These are phyloP conservation scores for Sinhomidia bicolor DNA, from an alignment of 2,888 invertebrate genomes.

Conservation along the genomic window DNA sequence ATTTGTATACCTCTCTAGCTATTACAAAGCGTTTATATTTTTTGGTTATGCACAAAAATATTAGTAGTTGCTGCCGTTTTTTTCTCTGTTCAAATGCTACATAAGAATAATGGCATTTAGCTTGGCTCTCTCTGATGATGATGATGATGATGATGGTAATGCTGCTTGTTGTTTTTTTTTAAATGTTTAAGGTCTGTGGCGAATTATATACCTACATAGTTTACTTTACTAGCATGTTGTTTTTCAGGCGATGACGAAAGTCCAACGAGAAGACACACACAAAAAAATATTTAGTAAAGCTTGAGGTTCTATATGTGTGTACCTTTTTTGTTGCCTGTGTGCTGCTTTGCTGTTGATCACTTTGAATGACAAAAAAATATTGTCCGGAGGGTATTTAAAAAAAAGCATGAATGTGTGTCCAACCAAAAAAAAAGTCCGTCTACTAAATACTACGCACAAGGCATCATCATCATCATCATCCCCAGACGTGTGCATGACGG, in stretches of 20 bases:
- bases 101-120: conserved; percentile 36
- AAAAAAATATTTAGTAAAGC: too few relatives aligned
- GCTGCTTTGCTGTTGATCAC: too few relatives aligned
- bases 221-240: not conserved
- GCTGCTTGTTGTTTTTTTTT: not conserved
- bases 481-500: conserved; percentile 5
- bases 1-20: too few relatives aligned
- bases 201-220: not conserved
- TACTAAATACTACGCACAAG: too few relatives aligned
- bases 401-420: not conserved
- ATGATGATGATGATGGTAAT: too few relatives aligned
- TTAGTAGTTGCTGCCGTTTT: not conserved
- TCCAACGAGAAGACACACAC: too few relatives aligned
- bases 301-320: too few relatives aligned
- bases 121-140: too few relatives aligned
- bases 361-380: conserved; percentile 25
- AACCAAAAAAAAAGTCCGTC: not conserved
- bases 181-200: not conserved
- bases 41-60: not conserved
- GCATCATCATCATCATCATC: too few relatives aligned
- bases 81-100: conserved; percentile 21
- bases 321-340: not conserved
- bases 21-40: too few relatives aligned
- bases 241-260: conserved; percentile 2
- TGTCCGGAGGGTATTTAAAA: conserved; percentile 6